Percentiles rank a stretch among this genome's conserved stretches.
These are phyloP conservation scores for Dendropsophus ebraccatus DNA, from an alignment of 2,113 vertebrate species.

Conservation along the genomic window DNA sequence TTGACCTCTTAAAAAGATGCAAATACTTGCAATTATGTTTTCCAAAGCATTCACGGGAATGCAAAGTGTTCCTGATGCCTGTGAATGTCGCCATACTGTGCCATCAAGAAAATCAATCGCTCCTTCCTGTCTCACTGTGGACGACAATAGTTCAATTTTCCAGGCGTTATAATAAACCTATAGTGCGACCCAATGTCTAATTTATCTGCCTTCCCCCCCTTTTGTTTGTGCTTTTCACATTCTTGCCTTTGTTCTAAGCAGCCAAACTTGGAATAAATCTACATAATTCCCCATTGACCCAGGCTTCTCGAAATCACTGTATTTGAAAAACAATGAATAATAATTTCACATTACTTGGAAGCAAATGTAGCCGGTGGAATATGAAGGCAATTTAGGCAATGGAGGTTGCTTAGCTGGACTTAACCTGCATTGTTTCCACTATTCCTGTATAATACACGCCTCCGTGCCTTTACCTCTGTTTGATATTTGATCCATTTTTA, in stretches of 20 bases:
- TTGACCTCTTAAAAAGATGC: slow-evolving; percentile 20
- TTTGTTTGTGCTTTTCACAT: slow-evolving; percentile 48
- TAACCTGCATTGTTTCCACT: slow-evolving; percentile 23
- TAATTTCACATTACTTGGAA: slow-evolving; percentile 49
- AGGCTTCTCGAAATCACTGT: slow-evolving; percentile 50
- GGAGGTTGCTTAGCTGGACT: slow-evolving; percentile 6
- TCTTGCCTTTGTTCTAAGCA: slow-evolving; percentile 35
- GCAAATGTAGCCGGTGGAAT: slow-evolving; percentile 42
- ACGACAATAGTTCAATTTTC: slow-evolving; percentile 30
- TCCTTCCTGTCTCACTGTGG: neutral
- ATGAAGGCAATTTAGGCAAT: slow-evolving; percentile 41
- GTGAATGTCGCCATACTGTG: neutral
- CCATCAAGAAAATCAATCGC: neutral
- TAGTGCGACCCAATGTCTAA: slow-evolving; percentile 18
- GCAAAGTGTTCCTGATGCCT: neutral
- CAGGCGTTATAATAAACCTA: slow-evolving; percentile 16
- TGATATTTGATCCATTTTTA: neutral
- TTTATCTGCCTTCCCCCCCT: neutral
- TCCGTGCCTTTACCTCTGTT: neutral
- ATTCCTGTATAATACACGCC: neutral
- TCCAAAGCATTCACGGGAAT: neutral
- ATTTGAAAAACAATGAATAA: slow-evolving; percentile 55
- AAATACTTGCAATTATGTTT: slow-evolving; percentile 37
- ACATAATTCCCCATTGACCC: slow-evolving; percentile 57
- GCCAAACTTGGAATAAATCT: slow-evolving; percentile 52